Evolutionary conservation across 2,797 vertebrate species (phyloP), one percentile per base, ranked within the genome.

Genomic region (Moxostoma hubbsi): DNA sequence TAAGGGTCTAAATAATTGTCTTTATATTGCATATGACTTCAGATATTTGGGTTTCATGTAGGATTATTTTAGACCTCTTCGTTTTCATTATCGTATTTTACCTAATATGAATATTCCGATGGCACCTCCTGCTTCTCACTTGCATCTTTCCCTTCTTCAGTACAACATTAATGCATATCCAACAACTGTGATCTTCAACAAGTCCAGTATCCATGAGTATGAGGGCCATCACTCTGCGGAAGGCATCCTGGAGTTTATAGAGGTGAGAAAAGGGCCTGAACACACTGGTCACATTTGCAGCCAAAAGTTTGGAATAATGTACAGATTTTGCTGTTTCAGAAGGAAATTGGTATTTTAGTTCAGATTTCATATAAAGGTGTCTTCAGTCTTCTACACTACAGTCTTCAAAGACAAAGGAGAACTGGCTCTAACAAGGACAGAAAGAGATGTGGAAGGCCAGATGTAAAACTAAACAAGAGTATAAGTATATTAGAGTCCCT

Each of bases 91-190:
- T 24, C 9, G 10, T 9, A 45, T 62, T 50, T 74, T 54, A 64
- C 36, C 4, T 1, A 16, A 36, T 4, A 9, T 47, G n/a, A 55
- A 12, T 13, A 4, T 67, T 11, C 1, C 16, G 62, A 16, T 12
- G 24, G 53, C 46, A 57, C 13, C 18, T 11, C 5, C 36, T 36
- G 8, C 43, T 53, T 50, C 47, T 57, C 0, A 45, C 7, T 24
- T 71, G 0, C 36, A 8, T 63, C 50, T n/a, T n/a, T 65, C 45
- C 58, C 36, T 90, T 86, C 85, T 85, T 2, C 89, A 99, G 97
- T 96, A 99, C 87, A 97, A 98, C 24, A 96, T 99, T 80, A 93
- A 97, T 81, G 96, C 96, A 10, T 99, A 98, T 85, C 98, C 98
- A 79, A 98, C 97, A 50, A 98, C 97, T 0, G 93, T 98, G 2